phyloP scores from a whole-genome alignment of 2,888 invertebrate genomes.

The Tiliacea aurago region DNA sequence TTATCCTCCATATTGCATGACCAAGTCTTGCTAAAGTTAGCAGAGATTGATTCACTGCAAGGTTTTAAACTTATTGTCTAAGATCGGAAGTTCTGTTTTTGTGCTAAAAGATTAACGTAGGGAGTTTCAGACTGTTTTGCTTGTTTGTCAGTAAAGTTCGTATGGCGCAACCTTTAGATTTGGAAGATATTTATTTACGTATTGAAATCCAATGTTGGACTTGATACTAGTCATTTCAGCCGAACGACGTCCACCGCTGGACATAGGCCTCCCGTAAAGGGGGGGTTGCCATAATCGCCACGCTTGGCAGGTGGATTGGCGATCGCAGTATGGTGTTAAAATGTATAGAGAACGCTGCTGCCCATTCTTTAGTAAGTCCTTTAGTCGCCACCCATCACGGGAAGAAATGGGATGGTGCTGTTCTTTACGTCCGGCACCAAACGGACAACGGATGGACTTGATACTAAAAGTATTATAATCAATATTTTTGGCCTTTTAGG shows the following conservation, averaged over 20 bases:
- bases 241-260: no score
- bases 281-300: no score
- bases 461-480: background rate
- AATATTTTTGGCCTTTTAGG: no score
- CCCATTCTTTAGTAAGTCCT: no score
- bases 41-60: constrained; percentile 49
- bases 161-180: constrained; percentile 1
- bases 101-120: constrained; percentile 44
- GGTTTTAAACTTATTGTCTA: constrained; percentile 45
- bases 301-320: no score
- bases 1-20: constrained; percentile 15
- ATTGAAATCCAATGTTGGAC: background rate
- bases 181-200: background rate
- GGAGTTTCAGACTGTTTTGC: constrained; percentile 24
- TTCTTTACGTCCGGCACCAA: no score
- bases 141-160: constrained; percentile 27
- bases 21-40: constrained; percentile 10
- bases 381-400: no score
- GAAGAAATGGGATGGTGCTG: no score
- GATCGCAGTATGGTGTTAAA: no score
- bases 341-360: no score
- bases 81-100: constrained; percentile 39
- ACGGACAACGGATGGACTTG: no score
- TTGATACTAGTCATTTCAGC: background rate
- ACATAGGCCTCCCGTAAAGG: no score